Evolutionary conservation across 2,797 vertebrate genomes (phyloP), one percentile per base, ranked within the genome.

Genomic region (Poecile montanus): DNA sequence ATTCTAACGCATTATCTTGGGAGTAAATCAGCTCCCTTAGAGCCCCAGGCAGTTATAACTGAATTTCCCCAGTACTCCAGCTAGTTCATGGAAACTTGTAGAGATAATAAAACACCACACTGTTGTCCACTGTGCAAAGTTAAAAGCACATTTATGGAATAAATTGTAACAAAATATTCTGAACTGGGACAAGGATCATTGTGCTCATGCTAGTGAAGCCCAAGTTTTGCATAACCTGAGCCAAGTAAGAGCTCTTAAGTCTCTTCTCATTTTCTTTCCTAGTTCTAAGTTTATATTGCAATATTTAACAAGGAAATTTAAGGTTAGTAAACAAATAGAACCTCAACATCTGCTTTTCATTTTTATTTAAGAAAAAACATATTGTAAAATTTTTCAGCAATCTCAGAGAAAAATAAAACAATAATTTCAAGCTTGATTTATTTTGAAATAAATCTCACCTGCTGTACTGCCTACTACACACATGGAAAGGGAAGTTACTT

Each of bases 1-100:
- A 74, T 80, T 91, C 85, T 29, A 53, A 48, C 1, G 1, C 1
- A 0, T 77, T 93, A 91, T 88, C 91, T 85, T 10, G 50, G 76
- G 57, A 85, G 57, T 13, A 76, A 68, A 91, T 85, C 57, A 65
- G 75, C 12, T 89, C 45, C 40, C 38, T 25, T 4, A 7, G 34
- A 92, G 95, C 88, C 88, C 11, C 76, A 34, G 91, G 94, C 82
- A 75, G 42, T 26, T 78, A 10, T 17, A 91, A 66, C 53, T 77
- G 38, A 71, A 66, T 32, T 85, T 71, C 61, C 67, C 48, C 68
- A 19, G 65, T 7, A 67, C 75, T 74, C 36, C 47, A 45, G 53
- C 29, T 14, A 57, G 34, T 45, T 76, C 72, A 76, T 21, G 71
- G 90, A 67, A 77, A 30, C 68, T 40, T 44, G 57, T 1, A 42